Evolutionary conservation across 1,140 invertebrate species (phyloP).

Genomic region (Choristoneura fumiferana): DNA sequence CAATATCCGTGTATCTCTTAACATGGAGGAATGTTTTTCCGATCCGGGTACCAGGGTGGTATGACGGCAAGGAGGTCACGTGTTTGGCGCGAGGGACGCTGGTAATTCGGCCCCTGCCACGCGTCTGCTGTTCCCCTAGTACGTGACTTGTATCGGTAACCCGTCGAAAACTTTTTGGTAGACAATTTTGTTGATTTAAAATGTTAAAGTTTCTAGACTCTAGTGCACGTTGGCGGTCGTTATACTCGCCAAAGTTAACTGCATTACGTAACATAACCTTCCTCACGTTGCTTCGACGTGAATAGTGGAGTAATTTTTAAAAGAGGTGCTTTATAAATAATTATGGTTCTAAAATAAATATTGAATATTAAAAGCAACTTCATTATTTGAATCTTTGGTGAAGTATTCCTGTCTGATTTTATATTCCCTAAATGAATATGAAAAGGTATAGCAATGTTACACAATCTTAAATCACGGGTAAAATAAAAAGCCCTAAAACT

Average conservation of each 20-base stretch:
- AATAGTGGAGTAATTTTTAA: too few species aligned
- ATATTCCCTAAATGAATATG: too few species aligned
- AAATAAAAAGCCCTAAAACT: too few species aligned
- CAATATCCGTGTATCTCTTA: constrained; percentile 4
- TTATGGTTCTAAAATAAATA: too few species aligned
- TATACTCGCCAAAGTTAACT: too few species aligned
- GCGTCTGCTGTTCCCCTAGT: constrained; percentile 31
- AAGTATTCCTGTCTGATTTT: too few species aligned
- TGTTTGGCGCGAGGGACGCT: constrained; percentile 10
- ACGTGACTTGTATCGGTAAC: constrained; percentile 42
- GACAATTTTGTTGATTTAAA: constrained; percentile 32
- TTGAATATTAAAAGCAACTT: too few species aligned
- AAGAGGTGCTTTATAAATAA: too few species aligned
- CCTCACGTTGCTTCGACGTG: background rate
- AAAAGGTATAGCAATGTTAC: too few species aligned
- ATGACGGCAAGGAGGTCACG: constrained; percentile 2
- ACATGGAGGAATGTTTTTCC: constrained; percentile 10
- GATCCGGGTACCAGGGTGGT: constrained; percentile 10
- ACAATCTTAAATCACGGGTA: too few species aligned
- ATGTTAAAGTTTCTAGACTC: constrained; percentile 22
- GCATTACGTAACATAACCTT: background rate
- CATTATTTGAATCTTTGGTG: too few species aligned
- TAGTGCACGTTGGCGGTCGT: constrained; percentile 7
- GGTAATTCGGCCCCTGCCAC: constrained; percentile 25
- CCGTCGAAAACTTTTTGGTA: constrained; percentile 30